These are phyloP conservation scores for Oligia latruncula DNA, from an alignment of 2,888 invertebrate genomes.

Conservation along the genomic window DNA sequence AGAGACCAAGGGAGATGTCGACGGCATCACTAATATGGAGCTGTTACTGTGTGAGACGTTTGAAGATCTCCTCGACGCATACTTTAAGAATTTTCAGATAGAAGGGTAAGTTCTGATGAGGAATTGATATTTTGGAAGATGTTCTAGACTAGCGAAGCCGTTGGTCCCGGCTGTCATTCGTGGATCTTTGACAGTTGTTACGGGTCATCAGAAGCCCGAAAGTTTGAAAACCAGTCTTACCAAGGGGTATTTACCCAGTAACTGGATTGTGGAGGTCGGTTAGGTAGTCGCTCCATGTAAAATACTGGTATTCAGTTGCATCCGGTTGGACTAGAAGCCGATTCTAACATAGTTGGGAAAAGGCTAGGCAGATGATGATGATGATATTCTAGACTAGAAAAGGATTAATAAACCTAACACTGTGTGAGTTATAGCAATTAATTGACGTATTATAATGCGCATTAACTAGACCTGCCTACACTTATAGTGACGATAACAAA, in stretches of 20 bases:
- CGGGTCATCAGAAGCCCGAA: not conserved
- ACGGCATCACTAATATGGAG: slow-evolving; percentile 95
- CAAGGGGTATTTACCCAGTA: no score
- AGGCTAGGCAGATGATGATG: no score
- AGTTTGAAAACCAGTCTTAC: no score
- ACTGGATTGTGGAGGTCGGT: no score
- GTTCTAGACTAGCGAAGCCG: not conserved
- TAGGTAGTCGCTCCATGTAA: no score
- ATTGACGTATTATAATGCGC: not conserved
- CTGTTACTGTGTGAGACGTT: slow-evolving; percentile 96
- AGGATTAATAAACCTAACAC: no score
- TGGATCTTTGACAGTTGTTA: not conserved
- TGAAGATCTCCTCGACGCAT: slow-evolving; percentile 94
- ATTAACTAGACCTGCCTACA: not conserved
- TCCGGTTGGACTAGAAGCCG: no score
- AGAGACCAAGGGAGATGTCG: slow-evolving; percentile 82
- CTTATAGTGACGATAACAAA: not conserved
- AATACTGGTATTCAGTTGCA: no score
- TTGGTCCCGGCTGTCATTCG: not conserved
- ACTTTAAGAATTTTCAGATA: slow-evolving; percentile 95
- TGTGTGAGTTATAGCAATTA: no score
- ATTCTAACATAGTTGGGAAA: no score
- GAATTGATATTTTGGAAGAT: not conserved
- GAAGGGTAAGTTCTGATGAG: slow-evolving; percentile 88
- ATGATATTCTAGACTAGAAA: no score